Base-by-base conservation (phyloP, 2,797 vertebrate genomes). In the Ceyx erithaca region DNA sequence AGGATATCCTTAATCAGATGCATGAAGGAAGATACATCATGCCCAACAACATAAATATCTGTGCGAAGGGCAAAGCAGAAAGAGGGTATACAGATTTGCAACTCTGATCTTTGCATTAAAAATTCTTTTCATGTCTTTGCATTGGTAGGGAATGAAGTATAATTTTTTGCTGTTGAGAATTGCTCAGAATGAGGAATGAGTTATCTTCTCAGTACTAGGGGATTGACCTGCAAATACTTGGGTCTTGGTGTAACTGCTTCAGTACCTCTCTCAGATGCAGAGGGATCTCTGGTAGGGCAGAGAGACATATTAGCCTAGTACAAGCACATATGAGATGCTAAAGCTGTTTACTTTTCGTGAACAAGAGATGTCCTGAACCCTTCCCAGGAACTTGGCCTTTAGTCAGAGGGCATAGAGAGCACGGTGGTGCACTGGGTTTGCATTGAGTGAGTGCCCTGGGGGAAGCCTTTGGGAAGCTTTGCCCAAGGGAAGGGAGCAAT, bases 1-100 rank as follows among this genome's bases (percentile, higher is more conserved):
- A 79, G 66, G 72, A 94, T 83, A 83, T 76, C 37, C 49, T 72
- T 91, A 85, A 73, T 85, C 82, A 87, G 63, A 85, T 91, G n/a
- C 52, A 21, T 49, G 40, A 78, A 90, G 69, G 43, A 82, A 80
- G 67, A 87, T 94, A n/a, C 19, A 80, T 89, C 21, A 26, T 59
- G 37, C 76, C 59, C 68, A 63, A 37, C 68, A 86, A 43, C 71
- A 68, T 69, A 87, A 93, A 82, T 80, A 87, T 48, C 64, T 57
- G 21, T 49, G 35, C 5, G 15, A 89, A 93, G 51, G 81, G 75
- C 41, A 68, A n/a, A 92, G 67, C 31, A 48, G 45, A 71, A 80
- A 62, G 85, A 94, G 37, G 17, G 8, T 28, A 33, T 59, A 40
- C 46, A 83, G 62, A 77, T 92, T 92, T 92, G 33, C 28, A 64